Percentiles rank a stretch among this genome's conserved stretches.
phyloP scores from a whole-genome alignment of 1,140 invertebrate genomes.

The Brachionus asplanchnoidis region DNA sequence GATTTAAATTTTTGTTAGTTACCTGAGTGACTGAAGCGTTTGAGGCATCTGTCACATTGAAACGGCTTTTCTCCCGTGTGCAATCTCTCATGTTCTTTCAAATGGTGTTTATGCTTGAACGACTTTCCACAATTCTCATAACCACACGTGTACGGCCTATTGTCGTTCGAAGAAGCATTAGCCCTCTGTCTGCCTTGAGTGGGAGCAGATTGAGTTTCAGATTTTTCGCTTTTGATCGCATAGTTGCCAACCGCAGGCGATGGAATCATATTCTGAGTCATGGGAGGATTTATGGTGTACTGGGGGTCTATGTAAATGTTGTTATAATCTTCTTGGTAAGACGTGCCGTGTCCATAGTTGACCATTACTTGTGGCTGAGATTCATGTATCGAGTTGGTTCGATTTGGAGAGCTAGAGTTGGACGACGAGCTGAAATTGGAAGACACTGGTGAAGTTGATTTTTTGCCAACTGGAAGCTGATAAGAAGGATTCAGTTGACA shows the following conservation, averaged over 20 bases:
- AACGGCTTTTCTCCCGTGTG: conserved; percentile 44
- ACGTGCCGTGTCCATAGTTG: background rate
- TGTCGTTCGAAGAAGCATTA: conserved; percentile 22
- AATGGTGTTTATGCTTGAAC: conserved; percentile 42
- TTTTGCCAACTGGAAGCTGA: background rate
- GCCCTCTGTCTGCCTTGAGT: background rate
- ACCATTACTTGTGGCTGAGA: background rate
- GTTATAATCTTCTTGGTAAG: background rate
- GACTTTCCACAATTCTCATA: conserved; percentile 41
- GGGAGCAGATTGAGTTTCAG: background rate
- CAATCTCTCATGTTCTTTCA: conserved; percentile 41
- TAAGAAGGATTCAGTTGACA: background rate
- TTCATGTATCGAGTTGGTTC: background rate
- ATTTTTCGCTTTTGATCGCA: background rate
- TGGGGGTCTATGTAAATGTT: background rate
- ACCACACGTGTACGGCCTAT: conserved; percentile 27
- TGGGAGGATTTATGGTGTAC: background rate
- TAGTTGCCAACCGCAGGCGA: background rate
- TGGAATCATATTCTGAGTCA: background rate
- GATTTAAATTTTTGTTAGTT: background rate
- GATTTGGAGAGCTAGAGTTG: background rate
- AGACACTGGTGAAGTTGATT: background rate
- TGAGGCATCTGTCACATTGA: conserved; percentile 42
- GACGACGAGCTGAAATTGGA: conserved; percentile 5
- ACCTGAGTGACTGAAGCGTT: conserved; percentile 43